phyloP scores from a whole-genome alignment of 1,140 invertebrate genomes.

The Cydia strobilella region DNA sequence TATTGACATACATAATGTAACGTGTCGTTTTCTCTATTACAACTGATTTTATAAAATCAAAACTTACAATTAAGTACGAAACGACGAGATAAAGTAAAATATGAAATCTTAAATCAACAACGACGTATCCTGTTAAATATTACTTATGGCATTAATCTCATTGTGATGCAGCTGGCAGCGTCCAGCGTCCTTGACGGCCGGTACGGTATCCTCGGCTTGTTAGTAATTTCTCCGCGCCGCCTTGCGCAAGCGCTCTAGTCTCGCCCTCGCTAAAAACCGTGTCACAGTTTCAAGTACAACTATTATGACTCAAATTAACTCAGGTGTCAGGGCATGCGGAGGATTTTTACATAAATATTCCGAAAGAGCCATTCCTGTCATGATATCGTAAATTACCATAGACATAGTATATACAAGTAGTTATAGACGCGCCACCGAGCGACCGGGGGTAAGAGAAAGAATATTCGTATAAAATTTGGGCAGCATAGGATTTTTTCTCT shows the following conservation, averaged over 20 bases:
- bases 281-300: conserved; percentile 74
- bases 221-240: conserved; percentile 67
- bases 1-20: too few relatives aligned
- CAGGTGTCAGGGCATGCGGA: conserved; percentile 1
- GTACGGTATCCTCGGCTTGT: conserved; percentile 56
- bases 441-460: too few relatives aligned
- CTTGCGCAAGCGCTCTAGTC: conserved; percentile 66
- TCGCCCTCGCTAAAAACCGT: conserved; percentile 67
- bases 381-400: too few relatives aligned
- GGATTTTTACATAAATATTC: background rate
- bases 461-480: too few relatives aligned
- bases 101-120: too few relatives aligned
- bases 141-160: conserved; percentile 37
- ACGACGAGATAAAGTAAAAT: background rate
- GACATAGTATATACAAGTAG: too few relatives aligned
- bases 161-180: conserved; percentile 52
- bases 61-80: background rate
- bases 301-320: conserved; percentile 44
- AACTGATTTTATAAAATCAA: too few relatives aligned
- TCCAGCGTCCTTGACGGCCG: conserved; percentile 56
- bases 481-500: too few relatives aligned
- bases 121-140: background rate
- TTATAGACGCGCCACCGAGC: too few relatives aligned
- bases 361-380: too few relatives aligned
- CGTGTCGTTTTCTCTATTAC: too few relatives aligned